Percentiles rank a stretch among this genome's conserved stretches.
Conservation (phyloP, 2,888 invertebrate genomes). For the Congeria kusceri region DNA sequence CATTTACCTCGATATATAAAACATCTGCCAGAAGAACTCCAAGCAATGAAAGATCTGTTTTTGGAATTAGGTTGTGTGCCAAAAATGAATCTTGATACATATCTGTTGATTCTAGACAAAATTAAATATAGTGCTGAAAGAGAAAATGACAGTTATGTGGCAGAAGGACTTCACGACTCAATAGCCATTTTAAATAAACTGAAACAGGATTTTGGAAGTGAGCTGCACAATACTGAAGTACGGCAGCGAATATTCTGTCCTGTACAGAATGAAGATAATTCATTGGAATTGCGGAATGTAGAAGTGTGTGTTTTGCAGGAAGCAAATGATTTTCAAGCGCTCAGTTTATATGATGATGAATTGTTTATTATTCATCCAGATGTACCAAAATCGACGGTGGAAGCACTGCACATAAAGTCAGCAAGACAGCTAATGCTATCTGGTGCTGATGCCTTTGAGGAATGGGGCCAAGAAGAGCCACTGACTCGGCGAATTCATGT, state of each 20-base stretch:
- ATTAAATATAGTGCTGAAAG: too few relatives aligned
- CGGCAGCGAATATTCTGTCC: too few relatives aligned
- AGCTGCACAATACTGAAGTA: too few relatives aligned
- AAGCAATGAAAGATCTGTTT: constrained; percentile 30
- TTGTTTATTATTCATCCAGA: constrained; percentile 71
- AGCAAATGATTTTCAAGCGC: too few relatives aligned
- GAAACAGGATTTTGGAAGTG: too few relatives aligned
- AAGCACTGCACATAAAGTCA: constrained; percentile 72
- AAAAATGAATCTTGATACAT: constrained; percentile 28
- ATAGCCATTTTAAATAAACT: too few relatives aligned
- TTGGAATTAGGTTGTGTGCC: constrained; percentile 38
- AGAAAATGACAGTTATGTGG: too few relatives aligned
- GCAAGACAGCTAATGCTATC: constrained; percentile 70
- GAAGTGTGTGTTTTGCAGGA: too few relatives aligned
- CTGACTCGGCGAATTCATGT: constrained; percentile 73
- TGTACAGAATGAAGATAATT: neutral
- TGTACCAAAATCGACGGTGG: constrained; percentile 68
- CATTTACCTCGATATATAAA: constrained; percentile 56
- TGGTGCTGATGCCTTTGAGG: constrained; percentile 66
- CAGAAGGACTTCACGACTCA: too few relatives aligned
- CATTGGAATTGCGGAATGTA: too few relatives aligned
- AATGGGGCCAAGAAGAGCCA: constrained; percentile 79
- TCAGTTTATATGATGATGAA: constrained; percentile 47
- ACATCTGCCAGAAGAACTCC: constrained; percentile 51
- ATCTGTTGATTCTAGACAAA: constrained; percentile 13